These are phyloP conservation scores for Sorex araneus DNA, from an alignment of 2,113 vertebrate species.

Conservation along the genomic window DNA sequence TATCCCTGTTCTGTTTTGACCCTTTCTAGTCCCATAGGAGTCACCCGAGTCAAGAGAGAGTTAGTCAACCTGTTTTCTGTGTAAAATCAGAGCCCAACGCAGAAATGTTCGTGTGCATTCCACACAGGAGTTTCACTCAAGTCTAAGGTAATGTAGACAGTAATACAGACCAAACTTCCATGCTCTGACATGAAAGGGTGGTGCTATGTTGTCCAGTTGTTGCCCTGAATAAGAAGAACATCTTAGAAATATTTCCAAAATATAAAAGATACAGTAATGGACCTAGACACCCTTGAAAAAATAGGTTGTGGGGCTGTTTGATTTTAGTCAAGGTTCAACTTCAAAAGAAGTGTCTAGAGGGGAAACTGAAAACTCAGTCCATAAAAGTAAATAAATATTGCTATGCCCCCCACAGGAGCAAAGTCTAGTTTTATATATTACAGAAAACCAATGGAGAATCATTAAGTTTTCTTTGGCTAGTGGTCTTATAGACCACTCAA, in stretches of 20 bases:
- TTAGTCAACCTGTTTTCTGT: too few relatives aligned
- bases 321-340: neutral
- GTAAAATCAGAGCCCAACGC: too few relatives aligned
- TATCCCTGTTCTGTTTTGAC: too few relatives aligned
- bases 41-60: too few relatives aligned
- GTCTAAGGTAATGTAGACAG: neutral
- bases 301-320: neutral
- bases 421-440: neutral
- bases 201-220: neutral
- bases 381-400: neutral
- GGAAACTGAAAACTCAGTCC: neutral
- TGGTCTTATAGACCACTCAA: neutral
- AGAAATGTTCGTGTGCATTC: too few relatives aligned
- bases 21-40: too few relatives aligned
- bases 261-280: neutral
- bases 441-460: neutral
- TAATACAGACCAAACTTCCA: neutral
- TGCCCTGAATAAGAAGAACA: neutral
- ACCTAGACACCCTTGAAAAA: neutral
- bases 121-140: too few relatives aligned
- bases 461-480: neutral
- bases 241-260: slow-evolving; percentile 5
- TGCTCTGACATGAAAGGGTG: neutral
- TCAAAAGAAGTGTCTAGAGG: neutral
- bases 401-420: neutral